A percentile compares a stretch with the other conserved stretches of the same genome.
These are phyloP conservation scores for Rynchops niger DNA, from an alignment of 2,113 vertebrate genomes.

Conservation along the genomic window DNA sequence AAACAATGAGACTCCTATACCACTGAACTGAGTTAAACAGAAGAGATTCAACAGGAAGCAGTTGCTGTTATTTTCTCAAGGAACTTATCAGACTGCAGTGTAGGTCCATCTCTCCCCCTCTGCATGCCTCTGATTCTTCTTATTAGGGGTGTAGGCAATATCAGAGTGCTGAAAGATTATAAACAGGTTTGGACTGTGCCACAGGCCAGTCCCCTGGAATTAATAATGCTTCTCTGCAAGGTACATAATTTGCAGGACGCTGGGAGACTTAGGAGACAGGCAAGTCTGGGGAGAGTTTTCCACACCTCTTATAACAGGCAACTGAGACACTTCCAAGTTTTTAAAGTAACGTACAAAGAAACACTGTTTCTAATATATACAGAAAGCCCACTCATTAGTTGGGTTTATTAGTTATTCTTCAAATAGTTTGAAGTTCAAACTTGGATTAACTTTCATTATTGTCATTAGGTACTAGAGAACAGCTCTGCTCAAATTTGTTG, in stretches of 20 bases:
- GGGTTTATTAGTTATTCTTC: not conserved
- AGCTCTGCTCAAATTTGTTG: not conserved
- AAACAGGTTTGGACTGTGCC: conserved; percentile 47
- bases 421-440: not conserved
- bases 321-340: not conserved
- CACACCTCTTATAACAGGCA: not conserved
- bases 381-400: not conserved
- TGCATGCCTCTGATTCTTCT: not conserved
- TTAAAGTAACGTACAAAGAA: not conserved
- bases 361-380: not conserved
- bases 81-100: not conserved
- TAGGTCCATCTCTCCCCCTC: not conserved
- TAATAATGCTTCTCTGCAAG: conserved; percentile 52
- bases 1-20: not conserved
- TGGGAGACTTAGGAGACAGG: not conserved
- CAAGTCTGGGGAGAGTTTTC: not conserved
- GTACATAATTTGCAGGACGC: conserved; percentile 1
- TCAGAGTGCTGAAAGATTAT: conserved; percentile 54
- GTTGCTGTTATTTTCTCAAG: not conserved
- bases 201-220: conserved; percentile 59
- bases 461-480: not conserved
- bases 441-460: not conserved
- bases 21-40: not conserved
- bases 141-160: not conserved
- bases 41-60: not conserved